A percentile compares a stretch with the other conserved stretches of the same genome.
These are phyloP conservation scores for Drosophila kohkoa DNA, from an alignment of 1,140 invertebrate species.

Conservation along the genomic window DNA sequence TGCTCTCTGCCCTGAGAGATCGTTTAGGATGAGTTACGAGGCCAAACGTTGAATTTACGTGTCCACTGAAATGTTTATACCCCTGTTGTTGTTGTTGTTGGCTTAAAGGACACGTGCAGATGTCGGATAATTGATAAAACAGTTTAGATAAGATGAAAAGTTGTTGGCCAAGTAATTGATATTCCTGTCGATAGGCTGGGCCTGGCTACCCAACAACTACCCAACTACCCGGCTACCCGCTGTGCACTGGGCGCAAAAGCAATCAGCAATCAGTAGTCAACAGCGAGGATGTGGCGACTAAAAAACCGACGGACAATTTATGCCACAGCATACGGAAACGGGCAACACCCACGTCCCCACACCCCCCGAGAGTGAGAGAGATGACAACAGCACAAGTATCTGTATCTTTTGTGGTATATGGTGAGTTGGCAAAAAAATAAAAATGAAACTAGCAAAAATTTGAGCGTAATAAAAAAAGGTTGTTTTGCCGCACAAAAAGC, in stretches of 20 bases:
- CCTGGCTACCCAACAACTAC: conserved; percentile 1
- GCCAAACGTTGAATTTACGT: conserved; percentile 50
- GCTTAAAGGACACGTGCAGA: conserved; percentile 54
- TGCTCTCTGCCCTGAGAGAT: conserved; percentile 46
- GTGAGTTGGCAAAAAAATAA: conserved; percentile 78
- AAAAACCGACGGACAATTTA: conserved; percentile 78
- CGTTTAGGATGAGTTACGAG: conserved; percentile 77
- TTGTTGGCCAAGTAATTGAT: conserved; percentile 70
- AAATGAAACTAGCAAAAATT: conserved; percentile 59
- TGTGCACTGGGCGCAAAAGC: conserved; percentile 51
- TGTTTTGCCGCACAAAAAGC: conserved; percentile 60
- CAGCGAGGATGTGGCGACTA: conserved; percentile 45
- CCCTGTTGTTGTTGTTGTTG: conserved; percentile 2
- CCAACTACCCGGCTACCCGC: conserved; percentile 47
- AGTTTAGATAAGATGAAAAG: conserved; percentile 60
- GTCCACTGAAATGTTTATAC: conserved; percentile 44
- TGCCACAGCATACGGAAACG: conserved; percentile 70
- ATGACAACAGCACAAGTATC: conserved; percentile 8
- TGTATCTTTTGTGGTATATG: conserved; percentile 29
- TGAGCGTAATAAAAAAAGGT: conserved; percentile 64
- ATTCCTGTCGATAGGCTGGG: conserved; percentile 57
- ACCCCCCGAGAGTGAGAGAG: conserved; percentile 3
- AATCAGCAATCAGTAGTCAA: conserved; percentile 41
- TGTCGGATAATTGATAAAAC: conserved; percentile 70
- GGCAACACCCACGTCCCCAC: conserved; percentile 57